A percentile compares a stretch with the other conserved stretches of the same genome.
Conservation (phyloP, 2,113 vertebrate genomes). For the Desmodus rotundus region DNA sequence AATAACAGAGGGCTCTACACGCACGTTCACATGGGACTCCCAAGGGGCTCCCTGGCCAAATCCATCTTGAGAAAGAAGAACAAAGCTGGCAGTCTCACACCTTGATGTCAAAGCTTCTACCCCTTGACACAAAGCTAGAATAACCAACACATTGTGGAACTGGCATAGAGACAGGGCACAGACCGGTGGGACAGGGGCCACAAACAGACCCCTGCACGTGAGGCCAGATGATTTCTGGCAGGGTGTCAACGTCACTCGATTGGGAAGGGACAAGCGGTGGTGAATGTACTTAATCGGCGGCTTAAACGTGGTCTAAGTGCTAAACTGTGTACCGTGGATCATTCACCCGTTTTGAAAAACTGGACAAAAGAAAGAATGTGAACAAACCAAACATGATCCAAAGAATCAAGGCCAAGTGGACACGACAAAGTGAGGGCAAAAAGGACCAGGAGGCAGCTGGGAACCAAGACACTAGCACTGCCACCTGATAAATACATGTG, state of each 20-base stretch:
- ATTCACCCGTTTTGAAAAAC: not conserved
- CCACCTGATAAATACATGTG: not conserved
- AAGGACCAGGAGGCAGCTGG: not conserved
- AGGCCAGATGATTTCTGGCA: too few relatives aligned
- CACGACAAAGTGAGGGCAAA: not conserved
- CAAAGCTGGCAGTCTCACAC: not conserved
- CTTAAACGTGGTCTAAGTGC: not conserved
- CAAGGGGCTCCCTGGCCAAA: not conserved
- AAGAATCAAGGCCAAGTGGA: not conserved
- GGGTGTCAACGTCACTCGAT: not conserved
- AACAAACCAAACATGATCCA: not conserved
- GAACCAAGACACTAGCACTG: not conserved
- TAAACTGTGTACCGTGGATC: not conserved
- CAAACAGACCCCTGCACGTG: not conserved
- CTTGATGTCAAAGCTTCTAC: not conserved
- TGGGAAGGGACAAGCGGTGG: not conserved
- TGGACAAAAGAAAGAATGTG: not conserved
- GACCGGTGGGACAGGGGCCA: too few relatives aligned
- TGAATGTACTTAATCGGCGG: too few relatives aligned
- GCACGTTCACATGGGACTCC: not conserved
- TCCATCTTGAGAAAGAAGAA: not conserved
- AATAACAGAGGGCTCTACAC: not conserved
- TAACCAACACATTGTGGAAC: not conserved
- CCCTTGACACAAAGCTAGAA: not conserved
- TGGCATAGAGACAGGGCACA: not conserved